These are phyloP conservation scores for Nemapogon koenigi DNA, from an alignment of 2,888 invertebrate species.

Conservation along the genomic window DNA sequence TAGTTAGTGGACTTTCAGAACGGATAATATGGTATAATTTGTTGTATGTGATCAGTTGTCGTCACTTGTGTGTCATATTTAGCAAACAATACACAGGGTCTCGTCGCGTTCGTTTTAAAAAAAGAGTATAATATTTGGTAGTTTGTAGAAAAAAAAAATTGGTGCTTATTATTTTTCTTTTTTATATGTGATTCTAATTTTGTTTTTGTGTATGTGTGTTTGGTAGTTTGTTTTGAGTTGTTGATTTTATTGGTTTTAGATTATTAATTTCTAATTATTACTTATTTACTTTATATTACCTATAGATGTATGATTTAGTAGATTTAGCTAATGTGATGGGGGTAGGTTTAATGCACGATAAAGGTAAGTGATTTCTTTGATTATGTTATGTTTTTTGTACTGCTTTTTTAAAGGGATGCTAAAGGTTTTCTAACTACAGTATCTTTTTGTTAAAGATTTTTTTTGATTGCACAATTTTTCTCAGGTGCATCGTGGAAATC, in stretches of 20 bases:
- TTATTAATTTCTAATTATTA: slow-evolving; percentile 9
- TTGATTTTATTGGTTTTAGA: slow-evolving; percentile 9
- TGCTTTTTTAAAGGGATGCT: slow-evolving; percentile 1
- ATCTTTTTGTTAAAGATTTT: slow-evolving; percentile 4
- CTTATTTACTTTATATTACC: slow-evolving; percentile 11
- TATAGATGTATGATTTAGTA: slow-evolving; percentile 9
- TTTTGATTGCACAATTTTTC: slow-evolving; percentile 19
- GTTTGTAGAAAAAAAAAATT: too few relatives aligned
- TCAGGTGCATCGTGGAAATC: slow-evolving; percentile 66
- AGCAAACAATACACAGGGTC: too few relatives aligned
- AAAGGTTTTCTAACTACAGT: background rate
- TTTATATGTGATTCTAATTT: slow-evolving; percentile 5
- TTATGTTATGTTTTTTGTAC: slow-evolving; percentile 16
- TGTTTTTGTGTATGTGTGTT: slow-evolving; percentile 10
- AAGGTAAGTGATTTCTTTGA: too few relatives aligned
- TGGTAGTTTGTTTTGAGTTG: slow-evolving; percentile 7
- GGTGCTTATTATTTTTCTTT: too few relatives aligned
- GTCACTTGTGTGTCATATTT: too few relatives aligned
- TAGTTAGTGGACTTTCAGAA: too few relatives aligned
- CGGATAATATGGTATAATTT: too few relatives aligned
- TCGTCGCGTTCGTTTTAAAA: too few relatives aligned
- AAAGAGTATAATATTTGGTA: too few relatives aligned
- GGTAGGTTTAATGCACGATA: too few relatives aligned
- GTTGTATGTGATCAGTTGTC: too few relatives aligned
- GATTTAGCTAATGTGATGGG: background rate